Evolutionary conservation across 2,113 vertebrate species (phyloP).

Genomic region (Apteryx mantelli): DNA sequence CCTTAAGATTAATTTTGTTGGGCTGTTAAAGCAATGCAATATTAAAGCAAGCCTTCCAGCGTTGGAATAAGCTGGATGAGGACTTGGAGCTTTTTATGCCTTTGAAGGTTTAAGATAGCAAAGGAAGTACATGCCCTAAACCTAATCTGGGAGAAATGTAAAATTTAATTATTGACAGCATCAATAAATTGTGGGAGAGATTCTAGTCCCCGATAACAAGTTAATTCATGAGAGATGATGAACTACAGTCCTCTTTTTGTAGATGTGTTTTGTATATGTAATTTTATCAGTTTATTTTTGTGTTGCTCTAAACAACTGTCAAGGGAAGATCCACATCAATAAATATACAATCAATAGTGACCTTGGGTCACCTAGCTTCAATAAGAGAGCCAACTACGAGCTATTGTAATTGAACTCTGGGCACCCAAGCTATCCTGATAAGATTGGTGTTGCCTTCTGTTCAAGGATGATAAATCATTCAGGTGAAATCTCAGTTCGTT

Average conservation of each 20-base stretch:
- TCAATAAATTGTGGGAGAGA: background rate
- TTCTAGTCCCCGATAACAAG: background rate
- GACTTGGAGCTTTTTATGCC: background rate
- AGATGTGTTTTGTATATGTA: background rate
- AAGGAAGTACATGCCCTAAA: background rate
- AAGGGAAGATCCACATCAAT: conserved; percentile 2
- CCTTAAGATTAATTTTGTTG: background rate
- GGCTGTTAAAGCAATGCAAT: background rate
- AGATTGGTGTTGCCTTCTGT: conserved; percentile 4
- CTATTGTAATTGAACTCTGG: conserved; percentile 14
- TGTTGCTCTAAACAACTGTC: background rate
- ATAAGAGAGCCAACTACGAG: background rate
- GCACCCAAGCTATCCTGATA: background rate
- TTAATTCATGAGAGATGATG: background rate
- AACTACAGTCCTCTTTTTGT: background rate
- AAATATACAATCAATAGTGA: background rate
- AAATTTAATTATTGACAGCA: background rate
- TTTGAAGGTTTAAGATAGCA: background rate
- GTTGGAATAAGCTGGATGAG: background rate
- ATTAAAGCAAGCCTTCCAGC: background rate
- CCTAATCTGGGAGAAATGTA: background rate
- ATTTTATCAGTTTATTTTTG: background rate
- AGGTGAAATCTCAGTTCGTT: background rate
- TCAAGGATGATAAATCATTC: conserved; percentile 45
- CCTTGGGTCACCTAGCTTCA: conserved; percentile 11